Conservation (phyloP, 2,888 invertebrate species). For the Tenthredo scrophulariae region DNA sequence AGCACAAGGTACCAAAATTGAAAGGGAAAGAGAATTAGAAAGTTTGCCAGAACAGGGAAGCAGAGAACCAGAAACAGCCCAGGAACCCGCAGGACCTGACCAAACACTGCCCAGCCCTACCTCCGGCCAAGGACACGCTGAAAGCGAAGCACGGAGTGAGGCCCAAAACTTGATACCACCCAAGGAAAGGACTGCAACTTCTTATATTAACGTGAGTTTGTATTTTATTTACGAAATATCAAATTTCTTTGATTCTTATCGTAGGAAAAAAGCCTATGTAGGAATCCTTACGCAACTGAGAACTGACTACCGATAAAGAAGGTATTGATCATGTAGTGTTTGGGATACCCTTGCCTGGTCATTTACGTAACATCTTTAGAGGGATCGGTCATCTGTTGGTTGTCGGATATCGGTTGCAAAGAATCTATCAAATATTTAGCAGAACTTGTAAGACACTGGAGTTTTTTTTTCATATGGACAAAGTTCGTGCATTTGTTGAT, state of each 20-base stretch:
- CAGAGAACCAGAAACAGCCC: conserved; percentile 80
- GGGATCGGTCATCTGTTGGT: background rate
- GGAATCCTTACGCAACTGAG: background rate
- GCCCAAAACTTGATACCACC: conserved; percentile 79
- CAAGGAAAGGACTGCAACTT: conserved; percentile 82
- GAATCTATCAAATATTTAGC: background rate
- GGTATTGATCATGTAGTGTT: background rate
- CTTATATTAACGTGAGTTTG: conserved; percentile 82
- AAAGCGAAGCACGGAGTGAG: conserved; percentile 75
- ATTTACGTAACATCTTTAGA: background rate
- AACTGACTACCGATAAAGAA: background rate
- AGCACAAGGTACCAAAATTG: conserved; percentile 73
- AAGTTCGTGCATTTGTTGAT: background rate
- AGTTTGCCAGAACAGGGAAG: conserved; percentile 76
- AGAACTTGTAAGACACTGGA: background rate
- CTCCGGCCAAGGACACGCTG: conserved; percentile 77
- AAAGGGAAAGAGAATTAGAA: conserved; percentile 73
- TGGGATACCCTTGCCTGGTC: background rate
- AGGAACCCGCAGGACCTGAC: conserved; percentile 81
- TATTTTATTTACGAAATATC: background rate
- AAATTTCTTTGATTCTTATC: background rate
- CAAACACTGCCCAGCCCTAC: conserved; percentile 78
- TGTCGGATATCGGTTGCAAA: background rate
- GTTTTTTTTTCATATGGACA: background rate
- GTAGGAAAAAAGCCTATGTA: background rate